Percentiles rank a stretch among this genome's conserved stretches.
These are phyloP conservation scores for Phyllotreta cruciferae DNA, from an alignment of 2,888 invertebrate species.

Conservation along the genomic window DNA sequence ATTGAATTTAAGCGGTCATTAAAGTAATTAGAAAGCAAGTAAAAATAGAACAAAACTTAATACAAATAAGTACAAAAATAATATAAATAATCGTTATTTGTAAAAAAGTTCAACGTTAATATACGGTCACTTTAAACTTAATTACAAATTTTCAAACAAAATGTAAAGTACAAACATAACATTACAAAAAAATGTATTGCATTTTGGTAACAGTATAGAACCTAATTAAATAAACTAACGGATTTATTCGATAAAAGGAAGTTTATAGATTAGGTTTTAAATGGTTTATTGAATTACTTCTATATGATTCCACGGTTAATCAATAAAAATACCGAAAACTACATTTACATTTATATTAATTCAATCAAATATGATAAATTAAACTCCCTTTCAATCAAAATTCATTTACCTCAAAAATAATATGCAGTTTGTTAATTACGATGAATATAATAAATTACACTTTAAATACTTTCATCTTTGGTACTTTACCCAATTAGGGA, in stretches of 20 bases:
- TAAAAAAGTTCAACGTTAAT: background rate
- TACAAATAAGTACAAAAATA: background rate
- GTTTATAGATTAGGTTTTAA: too few relatives aligned
- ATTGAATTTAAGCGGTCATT: too few relatives aligned
- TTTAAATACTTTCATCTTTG: slow-evolving; percentile 42
- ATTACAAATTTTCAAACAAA: slow-evolving; percentile 38
- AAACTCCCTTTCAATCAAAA: too few relatives aligned
- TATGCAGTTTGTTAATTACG: slow-evolving; percentile 3
- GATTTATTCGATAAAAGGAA: too few relatives aligned
- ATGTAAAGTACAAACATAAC: slow-evolving; percentile 38
- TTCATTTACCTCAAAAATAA: too few relatives aligned
- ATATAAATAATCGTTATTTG: slow-evolving; percentile 23
- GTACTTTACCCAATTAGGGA: slow-evolving; percentile 43
- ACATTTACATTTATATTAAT: too few relatives aligned
- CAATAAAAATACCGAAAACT: too few relatives aligned
- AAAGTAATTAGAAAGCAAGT: background rate
- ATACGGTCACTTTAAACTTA: slow-evolving; percentile 25
- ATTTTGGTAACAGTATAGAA: slow-evolving; percentile 44
- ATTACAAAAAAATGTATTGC: slow-evolving; percentile 42
- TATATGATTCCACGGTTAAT: too few relatives aligned
- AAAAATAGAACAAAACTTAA: too few relatives aligned
- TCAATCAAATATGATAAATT: too few relatives aligned
- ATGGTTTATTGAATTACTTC: too few relatives aligned
- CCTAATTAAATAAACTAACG: slow-evolving; percentile 13
- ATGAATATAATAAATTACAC: slow-evolving; percentile 30